Evolutionary conservation across 2,888 invertebrate species (phyloP).

Genomic region (Megalurothrips usitatus): DNA sequence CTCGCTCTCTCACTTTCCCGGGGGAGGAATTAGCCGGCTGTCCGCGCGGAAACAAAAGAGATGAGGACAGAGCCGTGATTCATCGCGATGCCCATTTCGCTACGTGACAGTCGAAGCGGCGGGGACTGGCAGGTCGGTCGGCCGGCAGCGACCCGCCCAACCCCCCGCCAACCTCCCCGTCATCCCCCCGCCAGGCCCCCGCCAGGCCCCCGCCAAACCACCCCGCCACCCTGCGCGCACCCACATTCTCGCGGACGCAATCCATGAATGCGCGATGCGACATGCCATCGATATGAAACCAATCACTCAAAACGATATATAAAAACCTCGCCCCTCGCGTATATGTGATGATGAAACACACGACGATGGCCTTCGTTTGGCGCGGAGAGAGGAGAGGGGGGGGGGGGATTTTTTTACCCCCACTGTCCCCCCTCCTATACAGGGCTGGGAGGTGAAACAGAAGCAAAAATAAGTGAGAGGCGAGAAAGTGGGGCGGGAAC

Average conservation of each 20-base stretch:
- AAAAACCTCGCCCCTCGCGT: background rate
- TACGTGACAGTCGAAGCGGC: background rate
- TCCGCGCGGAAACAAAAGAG: no score
- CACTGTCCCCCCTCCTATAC: no score
- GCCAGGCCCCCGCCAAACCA: background rate
- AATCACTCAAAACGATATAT: slow-evolving; percentile 1
- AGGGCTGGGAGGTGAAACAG: no score
- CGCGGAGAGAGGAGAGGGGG: no score
- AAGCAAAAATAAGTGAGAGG: no score
- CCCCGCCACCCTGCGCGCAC: background rate
- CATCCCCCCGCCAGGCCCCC: background rate
- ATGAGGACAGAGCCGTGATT: background rate
- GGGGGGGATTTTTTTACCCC: no score
- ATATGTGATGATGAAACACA: no score
- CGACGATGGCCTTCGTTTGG: no score
- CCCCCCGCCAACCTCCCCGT: background rate
- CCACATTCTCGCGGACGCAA: background rate
- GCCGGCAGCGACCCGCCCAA: background rate
- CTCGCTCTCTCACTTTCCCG: background rate
- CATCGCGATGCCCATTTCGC: background rate
- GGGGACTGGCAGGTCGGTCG: background rate
- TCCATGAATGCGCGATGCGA: no score
- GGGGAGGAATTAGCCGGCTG: no score
- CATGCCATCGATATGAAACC: background rate
- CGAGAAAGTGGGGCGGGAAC: no score